These are phyloP conservation scores for Liodrosophila aerea DNA, from an alignment of 2,888 invertebrate genomes.

Conservation along the genomic window DNA sequence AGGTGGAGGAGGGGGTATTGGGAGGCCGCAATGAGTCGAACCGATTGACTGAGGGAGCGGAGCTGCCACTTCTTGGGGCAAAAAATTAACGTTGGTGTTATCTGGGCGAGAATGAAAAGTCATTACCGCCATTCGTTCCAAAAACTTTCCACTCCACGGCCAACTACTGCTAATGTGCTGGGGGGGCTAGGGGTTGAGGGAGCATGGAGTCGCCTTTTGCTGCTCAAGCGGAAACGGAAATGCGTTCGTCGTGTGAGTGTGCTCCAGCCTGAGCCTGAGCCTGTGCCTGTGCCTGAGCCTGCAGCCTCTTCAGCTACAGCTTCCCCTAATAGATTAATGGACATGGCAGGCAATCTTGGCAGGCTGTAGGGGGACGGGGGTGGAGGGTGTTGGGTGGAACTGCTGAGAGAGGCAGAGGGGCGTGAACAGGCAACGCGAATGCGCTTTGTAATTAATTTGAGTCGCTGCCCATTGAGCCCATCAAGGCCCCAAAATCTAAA, in stretches of 20 bases:
- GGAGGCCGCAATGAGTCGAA: conserved; percentile 19
- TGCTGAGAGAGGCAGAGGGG: conserved; percentile 5
- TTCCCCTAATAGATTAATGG: conserved; percentile 73
- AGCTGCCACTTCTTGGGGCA: conserved; percentile 6
- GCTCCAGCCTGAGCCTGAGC: conserved; percentile 7
- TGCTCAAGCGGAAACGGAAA: conserved; percentile 76
- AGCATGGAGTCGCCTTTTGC: conserved; percentile 29
- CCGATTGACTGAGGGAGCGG: conserved; percentile 62
- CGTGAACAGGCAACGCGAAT: conserved; percentile 26
- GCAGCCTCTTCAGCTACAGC: conserved; percentile 20
- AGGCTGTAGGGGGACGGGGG: not conserved
- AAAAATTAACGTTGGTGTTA: conserved; percentile 61
- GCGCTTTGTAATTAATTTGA: conserved; percentile 48
- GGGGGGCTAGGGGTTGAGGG: not conserved
- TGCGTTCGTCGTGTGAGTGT: conserved; percentile 48
- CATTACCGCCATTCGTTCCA: conserved; percentile 78
- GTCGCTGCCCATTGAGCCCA: conserved; percentile 25
- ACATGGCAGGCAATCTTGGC: too few relatives aligned
- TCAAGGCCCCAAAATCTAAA: too few relatives aligned
- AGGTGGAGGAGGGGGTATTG: not conserved
- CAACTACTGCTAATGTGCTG: not conserved
- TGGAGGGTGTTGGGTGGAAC: not conserved
- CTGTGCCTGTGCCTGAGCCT: conserved; percentile 13
- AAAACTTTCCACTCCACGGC: conserved; percentile 42
- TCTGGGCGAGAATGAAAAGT: conserved; percentile 78